Percentiles rank a stretch among this genome's conserved stretches.
phyloP scores from a whole-genome alignment of 2,797 vertebrate genomes.

The Sebastes iracundus region DNA sequence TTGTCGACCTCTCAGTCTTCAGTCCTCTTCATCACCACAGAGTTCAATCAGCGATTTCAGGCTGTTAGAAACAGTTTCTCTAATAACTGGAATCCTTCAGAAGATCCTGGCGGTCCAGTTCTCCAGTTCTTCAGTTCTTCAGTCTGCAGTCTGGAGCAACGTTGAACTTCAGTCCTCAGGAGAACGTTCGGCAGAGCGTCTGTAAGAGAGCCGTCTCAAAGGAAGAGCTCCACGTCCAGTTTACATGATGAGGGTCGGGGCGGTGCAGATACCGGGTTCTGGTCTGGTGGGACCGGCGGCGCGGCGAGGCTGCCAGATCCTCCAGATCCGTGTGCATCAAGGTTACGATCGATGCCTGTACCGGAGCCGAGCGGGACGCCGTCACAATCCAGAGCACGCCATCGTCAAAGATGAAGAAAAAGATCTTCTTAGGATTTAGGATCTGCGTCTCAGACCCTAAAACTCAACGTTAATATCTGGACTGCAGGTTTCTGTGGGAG shows the following conservation, averaged over 20 bases:
- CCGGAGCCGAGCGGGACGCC: not conserved
- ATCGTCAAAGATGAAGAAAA: not conserved
- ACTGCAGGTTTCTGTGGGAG: not conserved
- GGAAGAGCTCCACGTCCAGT: slow-evolving; percentile 72
- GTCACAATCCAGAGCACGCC: slow-evolving; percentile 25
- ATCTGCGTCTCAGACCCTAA: not conserved
- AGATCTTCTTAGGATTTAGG: not conserved
- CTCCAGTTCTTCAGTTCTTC: not conserved
- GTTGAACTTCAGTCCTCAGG: slow-evolving; percentile 45
- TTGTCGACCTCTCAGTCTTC: not conserved
- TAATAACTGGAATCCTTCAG: not conserved
- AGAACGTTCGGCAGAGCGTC: slow-evolving; percentile 73
- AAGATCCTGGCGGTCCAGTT: not conserved
- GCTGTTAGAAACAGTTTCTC: not conserved
- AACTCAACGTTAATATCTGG: not conserved
- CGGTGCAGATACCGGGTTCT: not conserved
- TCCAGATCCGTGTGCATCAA: slow-evolving; percentile 69
- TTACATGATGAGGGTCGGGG: slow-evolving; percentile 67
- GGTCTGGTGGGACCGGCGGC: slow-evolving; percentile 22
- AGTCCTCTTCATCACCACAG: not conserved
- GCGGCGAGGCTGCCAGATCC: slow-evolving; percentile 63
- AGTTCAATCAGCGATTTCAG: not conserved
- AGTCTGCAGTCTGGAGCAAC: not conserved
- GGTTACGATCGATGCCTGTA: not conserved
- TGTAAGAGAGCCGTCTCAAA: slow-evolving; percentile 67